Conservation (phyloP, 1,140 invertebrate species). For the Caenorhabditis brenneri region DNA sequence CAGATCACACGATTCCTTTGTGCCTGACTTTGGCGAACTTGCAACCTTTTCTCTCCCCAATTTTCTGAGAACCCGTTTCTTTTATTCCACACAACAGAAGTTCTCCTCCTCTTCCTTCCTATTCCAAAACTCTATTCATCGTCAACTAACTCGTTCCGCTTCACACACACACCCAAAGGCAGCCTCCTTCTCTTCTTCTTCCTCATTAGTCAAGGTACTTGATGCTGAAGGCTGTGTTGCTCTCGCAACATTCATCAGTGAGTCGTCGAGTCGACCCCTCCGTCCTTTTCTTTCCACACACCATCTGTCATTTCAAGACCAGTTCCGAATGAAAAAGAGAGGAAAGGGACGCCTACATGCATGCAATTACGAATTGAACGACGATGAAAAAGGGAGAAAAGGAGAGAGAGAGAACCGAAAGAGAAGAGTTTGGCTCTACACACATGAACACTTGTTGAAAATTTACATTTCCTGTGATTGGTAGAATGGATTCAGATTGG, state of each 20-base stretch:
- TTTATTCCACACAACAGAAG: too few relatives aligned
- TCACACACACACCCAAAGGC: constrained; percentile 3
- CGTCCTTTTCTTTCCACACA: background rate
- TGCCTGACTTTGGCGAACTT: too few relatives aligned
- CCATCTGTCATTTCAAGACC: constrained; percentile 41
- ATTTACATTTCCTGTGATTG: too few relatives aligned
- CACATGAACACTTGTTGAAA: background rate
- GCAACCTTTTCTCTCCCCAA: too few relatives aligned
- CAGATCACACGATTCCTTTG: too few relatives aligned
- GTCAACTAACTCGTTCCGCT: constrained; percentile 29
- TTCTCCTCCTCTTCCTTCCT: too few relatives aligned
- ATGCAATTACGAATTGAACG: constrained; percentile 25
- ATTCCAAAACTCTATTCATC: constrained; percentile 4
- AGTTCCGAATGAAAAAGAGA: background rate
- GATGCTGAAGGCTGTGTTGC: constrained; percentile 8
- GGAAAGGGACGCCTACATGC: constrained; percentile 11
- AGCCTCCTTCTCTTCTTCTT: background rate
- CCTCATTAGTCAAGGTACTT: constrained; percentile 41
- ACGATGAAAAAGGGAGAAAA: background rate
- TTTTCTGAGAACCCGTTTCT: too few relatives aligned
- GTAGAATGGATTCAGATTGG: too few relatives aligned
- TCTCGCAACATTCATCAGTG: constrained; percentile 35
- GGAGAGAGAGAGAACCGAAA: background rate
- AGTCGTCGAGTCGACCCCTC: background rate
- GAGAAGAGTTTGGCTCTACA: background rate